These are phyloP conservation scores for Willisornis vidua DNA, from an alignment of 2,113 vertebrate genomes.

Conservation along the genomic window DNA sequence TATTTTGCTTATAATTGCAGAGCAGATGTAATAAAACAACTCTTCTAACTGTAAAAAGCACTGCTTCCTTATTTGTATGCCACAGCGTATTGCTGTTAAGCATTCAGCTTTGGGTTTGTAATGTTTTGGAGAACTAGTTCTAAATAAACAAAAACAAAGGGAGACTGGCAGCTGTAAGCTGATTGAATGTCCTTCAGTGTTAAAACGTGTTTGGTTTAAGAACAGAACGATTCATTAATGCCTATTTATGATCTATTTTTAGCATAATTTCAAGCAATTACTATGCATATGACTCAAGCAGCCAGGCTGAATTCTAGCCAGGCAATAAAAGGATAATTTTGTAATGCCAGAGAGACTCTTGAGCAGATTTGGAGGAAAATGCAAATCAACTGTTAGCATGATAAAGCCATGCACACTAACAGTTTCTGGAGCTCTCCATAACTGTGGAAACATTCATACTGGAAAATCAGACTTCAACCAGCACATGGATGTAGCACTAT, in stretches of 20 bases:
- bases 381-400: background rate
- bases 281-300: conserved; percentile 20
- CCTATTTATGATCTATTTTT: conserved; percentile 39
- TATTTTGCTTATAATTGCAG: background rate
- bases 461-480: background rate
- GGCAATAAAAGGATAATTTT: background rate
- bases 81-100: background rate
- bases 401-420: background rate
- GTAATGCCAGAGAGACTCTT: background rate
- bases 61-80: background rate
- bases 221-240: background rate
- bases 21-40: background rate
- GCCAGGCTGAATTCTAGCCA: conserved; percentile 1
- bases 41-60: background rate
- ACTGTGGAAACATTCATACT: background rate
- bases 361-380: background rate
- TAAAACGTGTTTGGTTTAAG: background rate
- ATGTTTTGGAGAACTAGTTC: background rate
- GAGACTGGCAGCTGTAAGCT: background rate
- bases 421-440: background rate
- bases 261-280: background rate
- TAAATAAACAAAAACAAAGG: conserved; percentile 22
- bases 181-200: background rate
- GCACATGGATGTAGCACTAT: background rate
- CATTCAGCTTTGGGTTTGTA: background rate